These are phyloP conservation scores for Thereva nobilitata DNA, from an alignment of 2,888 invertebrate species.

Conservation along the genomic window DNA sequence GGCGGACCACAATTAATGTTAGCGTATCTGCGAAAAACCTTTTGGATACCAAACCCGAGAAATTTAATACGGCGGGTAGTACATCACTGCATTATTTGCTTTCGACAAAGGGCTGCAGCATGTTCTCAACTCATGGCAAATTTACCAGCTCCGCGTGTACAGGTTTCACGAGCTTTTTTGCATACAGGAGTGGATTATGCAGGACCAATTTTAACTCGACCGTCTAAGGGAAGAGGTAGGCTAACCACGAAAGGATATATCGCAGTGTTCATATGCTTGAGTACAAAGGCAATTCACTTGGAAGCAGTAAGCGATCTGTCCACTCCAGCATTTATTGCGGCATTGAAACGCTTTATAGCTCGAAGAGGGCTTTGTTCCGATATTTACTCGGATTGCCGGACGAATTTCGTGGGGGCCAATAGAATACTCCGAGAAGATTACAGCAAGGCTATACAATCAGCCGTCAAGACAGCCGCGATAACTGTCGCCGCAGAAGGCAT, in stretches of 20 bases:
- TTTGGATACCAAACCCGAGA: conserved; percentile 11
- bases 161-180: conserved; percentile 36
- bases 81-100: conserved; percentile 5
- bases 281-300: conserved; percentile 34
- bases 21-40: not conserved
- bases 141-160: conserved; percentile 24
- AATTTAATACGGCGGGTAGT: not conserved
- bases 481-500: too few species aligned
- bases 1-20: conserved; percentile 17
- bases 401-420: conserved; percentile 29
- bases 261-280: conserved; percentile 33
- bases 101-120: not conserved
- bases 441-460: too few species aligned
- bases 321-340: conserved; percentile 19
- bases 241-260: conserved; percentile 32
- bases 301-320: conserved; percentile 33
- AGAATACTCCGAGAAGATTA: too few species aligned
- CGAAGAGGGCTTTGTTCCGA: conserved; percentile 23
- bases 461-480: too few species aligned
- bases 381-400: conserved; percentile 20
- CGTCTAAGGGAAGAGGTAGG: not conserved
- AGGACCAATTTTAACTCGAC: conserved; percentile 14
- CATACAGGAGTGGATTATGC: conserved; percentile 40
- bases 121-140: conserved; percentile 25
- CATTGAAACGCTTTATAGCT: conserved; percentile 21